Base-by-base conservation (phyloP, 2,888 invertebrate species). In the Salpingus planirostris region DNA sequence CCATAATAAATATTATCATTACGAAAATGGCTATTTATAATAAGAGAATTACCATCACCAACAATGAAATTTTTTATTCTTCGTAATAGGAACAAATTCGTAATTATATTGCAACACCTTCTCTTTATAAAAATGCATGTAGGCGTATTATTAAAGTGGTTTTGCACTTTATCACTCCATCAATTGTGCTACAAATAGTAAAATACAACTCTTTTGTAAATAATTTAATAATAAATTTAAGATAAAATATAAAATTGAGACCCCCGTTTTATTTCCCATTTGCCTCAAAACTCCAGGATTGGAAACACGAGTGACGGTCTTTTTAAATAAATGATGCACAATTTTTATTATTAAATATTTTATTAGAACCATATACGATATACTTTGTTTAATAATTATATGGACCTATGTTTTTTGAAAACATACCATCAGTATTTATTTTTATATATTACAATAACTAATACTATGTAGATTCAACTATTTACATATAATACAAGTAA, bases 401-500 rank as follows among this genome's bases (percentile, higher is more conserved):
- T 50, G 50, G 51, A 42, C 44, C 45, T 52, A 48, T 55, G 49
- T 54, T 56, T 58, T 55, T 58, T 51, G 47, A 52, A 57, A 59
- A 60, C 55, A 55, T 54, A 55, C 49, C 52, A 54, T 49, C 50
- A n/a, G n/a, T n/a, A n/a, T n/a, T n/a, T n/a, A n/a, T n/a, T n/a
- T n/a, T n/a, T n/a, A n/a, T 53, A 54, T 52, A 50, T 50, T 49
- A 52, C 50, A 55, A 45, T 46, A 47, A 42, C 42, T 47, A 44
- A 45, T 40, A 44, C 38, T 42, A 45, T 37, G 41, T 43, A 37
- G 27, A 41, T 27, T 45, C 38, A 35, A 47, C 31, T 60, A 60
- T 61, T 44, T 61, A 61, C 59, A 60, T 57, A 60, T 58, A 58
- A 54, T 60, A 60, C 59, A 60, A 52, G 51, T 54, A 59, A 50